Conservation (phyloP, 2,888 invertebrate genomes). For the Ophion costatus region DNA sequence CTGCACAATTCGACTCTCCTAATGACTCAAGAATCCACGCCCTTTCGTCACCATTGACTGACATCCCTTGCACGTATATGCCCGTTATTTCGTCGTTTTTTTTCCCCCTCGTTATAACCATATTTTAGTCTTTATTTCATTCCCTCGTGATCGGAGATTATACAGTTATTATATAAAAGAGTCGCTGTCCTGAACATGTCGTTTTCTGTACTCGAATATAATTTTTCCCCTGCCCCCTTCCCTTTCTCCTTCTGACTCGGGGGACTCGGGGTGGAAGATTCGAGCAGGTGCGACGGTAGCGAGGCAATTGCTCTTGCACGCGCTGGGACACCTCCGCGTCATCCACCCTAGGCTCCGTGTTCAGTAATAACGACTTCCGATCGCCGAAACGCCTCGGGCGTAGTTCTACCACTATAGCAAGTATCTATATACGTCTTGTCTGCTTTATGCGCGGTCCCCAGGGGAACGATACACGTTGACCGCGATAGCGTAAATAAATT, state of each 20-base stretch:
- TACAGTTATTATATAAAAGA: constrained; percentile 49
- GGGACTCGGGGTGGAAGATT: background rate
- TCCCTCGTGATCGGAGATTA: constrained; percentile 55
- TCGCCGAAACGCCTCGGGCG: constrained; percentile 63
- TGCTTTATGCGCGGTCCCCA: constrained; percentile 54
- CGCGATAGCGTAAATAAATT: constrained; percentile 79
- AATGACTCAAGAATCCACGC: no score
- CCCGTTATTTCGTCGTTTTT: constrained; percentile 20
- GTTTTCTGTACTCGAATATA: constrained; percentile 38
- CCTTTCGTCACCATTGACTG: background rate
- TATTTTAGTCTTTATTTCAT: constrained; percentile 50
- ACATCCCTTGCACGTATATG: constrained; percentile 2
- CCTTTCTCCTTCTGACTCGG: background rate
- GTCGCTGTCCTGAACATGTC: constrained; percentile 23
- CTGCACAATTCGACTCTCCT: no score
- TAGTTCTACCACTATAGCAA: background rate
- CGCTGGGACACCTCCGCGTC: constrained; percentile 56
- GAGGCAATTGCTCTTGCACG: constrained; percentile 57
- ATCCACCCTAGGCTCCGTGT: constrained; percentile 25
- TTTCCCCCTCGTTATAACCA: constrained; percentile 16
- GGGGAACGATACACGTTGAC: constrained; percentile 57
- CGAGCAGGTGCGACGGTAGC: constrained; percentile 56
- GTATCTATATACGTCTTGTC: background rate
- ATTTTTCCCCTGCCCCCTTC: constrained; percentile 13
- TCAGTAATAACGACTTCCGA: constrained; percentile 69